Conservation (phyloP, 1,140 invertebrate species). For the Carposina sasakii region DNA sequence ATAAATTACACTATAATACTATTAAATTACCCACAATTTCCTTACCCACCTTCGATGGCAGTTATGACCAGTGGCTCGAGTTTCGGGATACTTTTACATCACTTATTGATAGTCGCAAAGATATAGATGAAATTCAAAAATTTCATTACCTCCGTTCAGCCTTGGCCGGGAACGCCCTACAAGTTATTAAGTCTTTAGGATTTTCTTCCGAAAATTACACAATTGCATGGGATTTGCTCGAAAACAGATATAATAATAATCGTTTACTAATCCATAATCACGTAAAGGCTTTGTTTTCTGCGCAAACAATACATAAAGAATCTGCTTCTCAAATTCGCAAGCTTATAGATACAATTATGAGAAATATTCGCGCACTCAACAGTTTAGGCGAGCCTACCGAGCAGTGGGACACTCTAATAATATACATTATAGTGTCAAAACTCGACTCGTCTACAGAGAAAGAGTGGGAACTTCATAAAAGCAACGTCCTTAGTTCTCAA, state of each 20-base stretch:
- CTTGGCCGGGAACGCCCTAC: background rate
- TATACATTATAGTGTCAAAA: constrained; percentile 14
- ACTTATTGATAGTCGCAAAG: background rate
- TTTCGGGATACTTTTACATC: constrained; percentile 1
- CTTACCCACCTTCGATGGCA: background rate
- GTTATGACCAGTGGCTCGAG: constrained; percentile 4
- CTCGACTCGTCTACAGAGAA: constrained; percentile 11
- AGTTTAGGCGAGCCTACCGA: background rate
- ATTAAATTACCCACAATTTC: background rate
- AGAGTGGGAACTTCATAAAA: constrained; percentile 14
- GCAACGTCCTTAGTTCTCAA: background rate
- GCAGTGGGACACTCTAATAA: constrained; percentile 11
- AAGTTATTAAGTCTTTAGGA: constrained; percentile 1
- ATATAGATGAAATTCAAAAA: constrained; percentile 1
- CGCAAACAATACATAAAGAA: background rate
- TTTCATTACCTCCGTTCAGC: background rate
- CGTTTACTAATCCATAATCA: constrained; percentile 4
- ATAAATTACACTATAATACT: background rate
- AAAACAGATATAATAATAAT: constrained; percentile 1
- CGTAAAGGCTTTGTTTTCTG: constrained; percentile 7
- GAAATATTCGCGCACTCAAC: constrained; percentile 4
- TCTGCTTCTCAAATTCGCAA: background rate
- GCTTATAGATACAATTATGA: constrained; percentile 1
- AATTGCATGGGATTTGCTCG: constrained; percentile 1
- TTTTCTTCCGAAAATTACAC: background rate